Evolutionary conservation across 2,797 vertebrate species (phyloP), one percentile per base, ranked within the genome.

Genomic region (Neopelma chrysocephalum): DNA sequence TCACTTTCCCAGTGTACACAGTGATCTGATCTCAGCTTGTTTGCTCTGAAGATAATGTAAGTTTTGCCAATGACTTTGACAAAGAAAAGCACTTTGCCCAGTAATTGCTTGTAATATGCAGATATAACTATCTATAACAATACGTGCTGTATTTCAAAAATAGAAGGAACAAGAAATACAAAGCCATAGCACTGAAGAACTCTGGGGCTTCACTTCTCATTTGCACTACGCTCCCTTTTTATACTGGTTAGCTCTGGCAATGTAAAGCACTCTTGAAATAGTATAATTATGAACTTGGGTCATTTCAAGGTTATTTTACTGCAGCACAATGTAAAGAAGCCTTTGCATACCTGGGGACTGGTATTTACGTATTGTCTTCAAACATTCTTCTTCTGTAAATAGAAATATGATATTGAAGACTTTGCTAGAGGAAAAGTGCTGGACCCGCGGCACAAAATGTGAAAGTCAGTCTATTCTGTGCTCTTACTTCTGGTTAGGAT

Each of bases 41-140:
- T 95, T 91, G 92, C 84, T 89, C 58, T 75, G 92, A 54, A 43
- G 82, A 86, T 81, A 82, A 80, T 25, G 31, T 42, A 89, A 94
- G 84, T 95, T 94, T 92, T 95, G 79, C 84, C 91, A 86, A 15
- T 78, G 94, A 92, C 94, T 94, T 89, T 94, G 91, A 83, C 75
- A 77, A 94, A 93, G 84, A 71, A 92, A 89, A 95, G 61, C 84
- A 78, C 79, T 96, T 95, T 87, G 68, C 93, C 71, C 53, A 51
- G 87, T 93, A 92, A 94, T 96, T 90, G 68, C 93, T 95, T 89
- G 81, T 95, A 95, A 95, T 95, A 91, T 78, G 78, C 60, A 90
- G 68, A 87, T 93, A 62, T 84, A 92, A 66, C 70, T 93, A 53
- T 68, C 47, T 79, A 9, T 90, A 87, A 45, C 54, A 69, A 43